Conservation (phyloP, 1,140 invertebrate species). For the Diabrotica undecimpunctata region DNA sequence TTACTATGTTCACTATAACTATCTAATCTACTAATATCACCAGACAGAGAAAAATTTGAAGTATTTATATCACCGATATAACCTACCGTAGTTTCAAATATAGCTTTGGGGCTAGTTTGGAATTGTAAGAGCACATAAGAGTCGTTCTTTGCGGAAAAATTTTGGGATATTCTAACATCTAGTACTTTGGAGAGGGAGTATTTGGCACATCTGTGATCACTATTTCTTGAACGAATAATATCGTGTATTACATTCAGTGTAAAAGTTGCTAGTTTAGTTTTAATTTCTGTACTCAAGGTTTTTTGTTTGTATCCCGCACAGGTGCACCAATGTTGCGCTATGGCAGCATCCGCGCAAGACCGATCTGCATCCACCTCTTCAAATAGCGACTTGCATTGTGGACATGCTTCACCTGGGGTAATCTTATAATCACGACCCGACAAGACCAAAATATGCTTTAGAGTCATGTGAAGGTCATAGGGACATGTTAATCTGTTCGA, state of each 20-base stretch:
- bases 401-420: conserved; percentile 52
- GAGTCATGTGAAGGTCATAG: conserved; percentile 69
- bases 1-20: conserved; percentile 53
- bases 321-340: conserved; percentile 75
- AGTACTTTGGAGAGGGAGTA: conserved; percentile 26
- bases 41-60: conserved; percentile 34
- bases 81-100: conserved; percentile 34
- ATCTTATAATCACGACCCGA: conserved; percentile 47
- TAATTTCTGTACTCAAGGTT: conserved; percentile 44
- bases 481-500: conserved; percentile 63
- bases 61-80: conserved; percentile 18
- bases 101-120: conserved; percentile 31
- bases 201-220: conserved; percentile 48
- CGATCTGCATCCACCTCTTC: conserved; percentile 58
- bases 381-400: conserved; percentile 66
- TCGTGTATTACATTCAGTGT: conserved; percentile 45
- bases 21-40: conserved; percentile 61
- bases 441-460: conserved; percentile 47
- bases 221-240: conserved; percentile 44
- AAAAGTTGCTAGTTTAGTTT: conserved; percentile 48
- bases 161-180: conserved; percentile 22
- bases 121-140: conserved; percentile 29
- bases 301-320: conserved; percentile 56
- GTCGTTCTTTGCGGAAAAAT: conserved; percentile 28
- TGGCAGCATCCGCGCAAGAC: conserved; percentile 68